These are phyloP conservation scores for Tipula confusa DNA, from an alignment of 2,888 invertebrate species.

Conservation along the genomic window DNA sequence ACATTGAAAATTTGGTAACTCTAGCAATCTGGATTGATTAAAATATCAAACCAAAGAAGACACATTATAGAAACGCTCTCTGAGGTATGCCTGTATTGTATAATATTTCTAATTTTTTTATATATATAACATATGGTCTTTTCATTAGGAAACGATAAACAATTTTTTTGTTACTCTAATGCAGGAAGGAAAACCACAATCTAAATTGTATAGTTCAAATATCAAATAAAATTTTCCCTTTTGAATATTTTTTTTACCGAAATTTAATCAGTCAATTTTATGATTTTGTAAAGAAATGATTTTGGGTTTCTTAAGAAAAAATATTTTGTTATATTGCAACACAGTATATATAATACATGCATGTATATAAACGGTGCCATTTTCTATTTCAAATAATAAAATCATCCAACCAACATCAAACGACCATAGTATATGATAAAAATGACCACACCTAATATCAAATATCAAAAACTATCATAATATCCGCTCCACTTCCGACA, in stretches of 20 bases:
- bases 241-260: not conserved
- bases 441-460: slow-evolving; percentile 20
- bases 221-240: not conserved
- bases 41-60: too few species aligned
- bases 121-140: not conserved
- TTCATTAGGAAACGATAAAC: slow-evolving; percentile 16
- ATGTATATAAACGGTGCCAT: not conserved
- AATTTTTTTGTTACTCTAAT: not conserved
- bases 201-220: not conserved
- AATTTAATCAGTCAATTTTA: not conserved
- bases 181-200: slow-evolving; percentile 1
- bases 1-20: not conserved
- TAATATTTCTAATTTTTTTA: not conserved
- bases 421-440: not conserved
- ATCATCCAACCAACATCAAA: not conserved
- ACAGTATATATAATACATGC: not conserved
- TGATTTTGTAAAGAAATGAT: not conserved
- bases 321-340: not conserved
- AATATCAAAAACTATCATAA: not conserved
- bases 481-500: not conserved
- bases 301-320: not conserved
- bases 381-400: not conserved
- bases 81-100: not conserved
- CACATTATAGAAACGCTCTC: too few species aligned
- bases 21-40: too few species aligned